Evolutionary conservation across 2,888 invertebrate genomes (phyloP).

Genomic region (Drosophila atripex): DNA sequence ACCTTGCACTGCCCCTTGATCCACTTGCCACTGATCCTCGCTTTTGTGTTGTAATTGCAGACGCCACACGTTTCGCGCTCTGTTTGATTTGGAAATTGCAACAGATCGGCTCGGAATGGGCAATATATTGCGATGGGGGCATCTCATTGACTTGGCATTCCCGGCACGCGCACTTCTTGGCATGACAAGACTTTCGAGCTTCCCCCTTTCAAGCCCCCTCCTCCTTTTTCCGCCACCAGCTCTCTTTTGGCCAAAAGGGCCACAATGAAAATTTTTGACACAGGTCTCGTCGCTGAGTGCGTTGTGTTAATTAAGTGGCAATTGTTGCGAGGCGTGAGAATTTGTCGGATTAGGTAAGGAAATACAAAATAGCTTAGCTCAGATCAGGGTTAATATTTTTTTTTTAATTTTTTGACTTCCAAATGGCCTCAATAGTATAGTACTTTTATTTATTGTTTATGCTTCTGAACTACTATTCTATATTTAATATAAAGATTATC

Average conservation of each 20-base stretch:
- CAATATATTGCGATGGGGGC: slow-evolving; percentile 58
- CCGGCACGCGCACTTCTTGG: slow-evolving; percentile 77
- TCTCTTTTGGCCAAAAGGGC: slow-evolving; percentile 3
- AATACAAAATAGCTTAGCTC: slow-evolving; percentile 18
- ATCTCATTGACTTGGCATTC: slow-evolving; percentile 72
- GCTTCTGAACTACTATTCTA: too few relatives aligned
- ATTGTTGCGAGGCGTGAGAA: slow-evolving; percentile 76
- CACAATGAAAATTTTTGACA: slow-evolving; percentile 36
- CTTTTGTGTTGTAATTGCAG: slow-evolving; percentile 75
- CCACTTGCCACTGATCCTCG: slow-evolving; percentile 26
- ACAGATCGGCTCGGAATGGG: slow-evolving; percentile 70
- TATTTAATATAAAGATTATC: too few relatives aligned
- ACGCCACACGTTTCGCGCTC: slow-evolving; percentile 78
- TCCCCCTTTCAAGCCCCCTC: background rate
- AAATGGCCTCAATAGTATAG: too few relatives aligned
- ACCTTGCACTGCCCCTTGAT: slow-evolving; percentile 7
- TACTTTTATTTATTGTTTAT: too few relatives aligned
- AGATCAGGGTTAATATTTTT: background rate
- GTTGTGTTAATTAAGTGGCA: slow-evolving; percentile 75
- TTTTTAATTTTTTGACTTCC: too few relatives aligned
- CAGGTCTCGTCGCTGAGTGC: slow-evolving; percentile 27
- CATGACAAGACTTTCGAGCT: slow-evolving; percentile 80
- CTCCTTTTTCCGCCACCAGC: background rate
- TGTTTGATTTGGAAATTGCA: slow-evolving; percentile 79
- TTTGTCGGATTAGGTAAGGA: slow-evolving; percentile 77